Conservation (phyloP, 1,140 invertebrate genomes). For the Drosophila fuyamai region DNA sequence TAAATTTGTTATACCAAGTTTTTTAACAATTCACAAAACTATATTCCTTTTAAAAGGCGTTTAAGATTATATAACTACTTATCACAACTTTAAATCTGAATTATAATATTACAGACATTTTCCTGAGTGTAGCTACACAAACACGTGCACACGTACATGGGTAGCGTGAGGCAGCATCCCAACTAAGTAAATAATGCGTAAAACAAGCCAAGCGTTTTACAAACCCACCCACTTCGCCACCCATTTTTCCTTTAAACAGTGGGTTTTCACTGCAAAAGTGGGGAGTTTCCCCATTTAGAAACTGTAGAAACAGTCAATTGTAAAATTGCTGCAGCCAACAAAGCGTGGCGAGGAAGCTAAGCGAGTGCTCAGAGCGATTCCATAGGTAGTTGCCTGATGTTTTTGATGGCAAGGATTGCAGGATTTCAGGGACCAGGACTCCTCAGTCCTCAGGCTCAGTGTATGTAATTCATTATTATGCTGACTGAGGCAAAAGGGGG, state of each 20-base stretch:
- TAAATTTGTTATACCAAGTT: no score
- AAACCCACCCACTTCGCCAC: slow-evolving; percentile 33
- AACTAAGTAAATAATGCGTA: slow-evolving; percentile 82
- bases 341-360: slow-evolving; percentile 52
- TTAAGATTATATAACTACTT: no score
- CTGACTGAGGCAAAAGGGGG: slow-evolving; percentile 36
- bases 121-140: neutral
- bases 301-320: slow-evolving; percentile 70
- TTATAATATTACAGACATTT: neutral
- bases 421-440: slow-evolving; percentile 25
- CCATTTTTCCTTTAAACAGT: neutral
- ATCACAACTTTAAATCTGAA: neutral
- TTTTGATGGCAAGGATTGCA: slow-evolving; percentile 61
- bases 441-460: slow-evolving; percentile 12
- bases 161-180: slow-evolving; percentile 47
- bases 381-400: slow-evolving; percentile 41
- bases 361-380: slow-evolving; percentile 23
- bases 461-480: slow-evolving; percentile 71
- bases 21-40: no score
- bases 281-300: slow-evolving; percentile 18
- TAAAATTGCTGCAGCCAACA: slow-evolving; percentile 75
- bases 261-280: neutral
- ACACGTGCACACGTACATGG: slow-evolving; percentile 37
- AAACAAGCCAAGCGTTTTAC: slow-evolving; percentile 82
- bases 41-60: no score